Evolutionary conservation across 2,113 vertebrate genomes (phyloP).

Genomic region (Anseranas semipalmata): DNA sequence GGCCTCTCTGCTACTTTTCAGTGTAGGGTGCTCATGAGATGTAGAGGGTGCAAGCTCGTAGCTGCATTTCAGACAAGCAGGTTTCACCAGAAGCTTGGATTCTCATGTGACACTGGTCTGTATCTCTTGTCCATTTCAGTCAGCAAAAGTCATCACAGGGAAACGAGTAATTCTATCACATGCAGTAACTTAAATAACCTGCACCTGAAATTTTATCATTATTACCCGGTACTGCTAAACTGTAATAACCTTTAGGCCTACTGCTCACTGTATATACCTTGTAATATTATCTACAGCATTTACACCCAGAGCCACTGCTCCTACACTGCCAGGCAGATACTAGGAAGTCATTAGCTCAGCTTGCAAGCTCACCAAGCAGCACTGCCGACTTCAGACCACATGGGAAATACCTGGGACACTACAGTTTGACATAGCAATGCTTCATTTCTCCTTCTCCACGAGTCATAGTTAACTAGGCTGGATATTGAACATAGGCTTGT

Average conservation of each 20-base stretch:
- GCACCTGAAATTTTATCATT: background rate
- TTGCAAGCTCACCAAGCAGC: background rate
- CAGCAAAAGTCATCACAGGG: background rate
- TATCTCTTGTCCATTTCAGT: background rate
- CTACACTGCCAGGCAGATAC: background rate
- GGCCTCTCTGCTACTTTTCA: background rate
- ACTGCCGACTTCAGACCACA: background rate
- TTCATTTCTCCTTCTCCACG: background rate
- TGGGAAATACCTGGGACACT: background rate
- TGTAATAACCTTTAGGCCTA: background rate
- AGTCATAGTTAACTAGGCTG: background rate
- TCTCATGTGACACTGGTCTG: background rate
- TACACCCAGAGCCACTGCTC: background rate
- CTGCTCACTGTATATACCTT: background rate
- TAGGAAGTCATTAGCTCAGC: background rate
- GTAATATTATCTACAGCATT: background rate
- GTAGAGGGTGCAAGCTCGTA: accelerated
- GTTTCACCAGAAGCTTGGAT: background rate
- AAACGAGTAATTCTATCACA: background rate
- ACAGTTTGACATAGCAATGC: background rate
- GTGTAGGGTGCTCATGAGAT: no score
- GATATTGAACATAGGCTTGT: background rate
- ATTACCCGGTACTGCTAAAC: background rate
- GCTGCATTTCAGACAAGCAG: background rate
- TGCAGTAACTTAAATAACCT: background rate